These are phyloP conservation scores for Telmatochromis sp. DNA, from an alignment of 2,113 vertebrate genomes.

Conservation along the genomic window DNA sequence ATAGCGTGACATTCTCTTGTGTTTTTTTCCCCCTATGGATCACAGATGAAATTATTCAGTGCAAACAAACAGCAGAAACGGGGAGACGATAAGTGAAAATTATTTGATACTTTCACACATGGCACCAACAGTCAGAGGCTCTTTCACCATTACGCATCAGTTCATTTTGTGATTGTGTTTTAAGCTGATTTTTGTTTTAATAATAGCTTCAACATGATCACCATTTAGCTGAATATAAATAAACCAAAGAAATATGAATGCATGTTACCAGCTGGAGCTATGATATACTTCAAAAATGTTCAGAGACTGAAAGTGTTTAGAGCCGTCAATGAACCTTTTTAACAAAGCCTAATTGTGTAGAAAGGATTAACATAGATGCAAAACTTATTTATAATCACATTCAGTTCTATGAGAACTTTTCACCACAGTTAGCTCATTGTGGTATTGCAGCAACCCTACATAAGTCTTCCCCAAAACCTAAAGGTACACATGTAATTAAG, in stretches of 20 bases:
- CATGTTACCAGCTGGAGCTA: neutral
- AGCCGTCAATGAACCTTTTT: neutral
- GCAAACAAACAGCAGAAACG: neutral
- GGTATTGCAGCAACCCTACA: neutral
- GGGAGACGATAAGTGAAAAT: neutral
- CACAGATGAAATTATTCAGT: slow-evolving; percentile 19
- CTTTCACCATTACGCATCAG: neutral
- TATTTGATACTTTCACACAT: neutral
- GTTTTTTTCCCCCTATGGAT: neutral
- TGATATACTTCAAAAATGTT: neutral
- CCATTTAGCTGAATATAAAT: neutral
- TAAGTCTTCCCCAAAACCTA: neutral
- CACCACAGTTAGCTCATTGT: neutral
- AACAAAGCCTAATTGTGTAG: neutral
- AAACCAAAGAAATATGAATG: neutral
- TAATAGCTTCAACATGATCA: neutral
- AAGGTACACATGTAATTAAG: neutral
- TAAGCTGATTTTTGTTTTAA: neutral
- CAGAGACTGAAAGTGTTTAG: neutral
- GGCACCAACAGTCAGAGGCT: neutral
- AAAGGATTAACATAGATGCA: neutral
- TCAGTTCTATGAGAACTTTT: neutral
- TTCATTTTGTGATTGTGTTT: neutral
- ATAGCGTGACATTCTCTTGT: slow-evolving; percentile 30
- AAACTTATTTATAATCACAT: neutral